Percentiles rank a stretch among this genome's conserved stretches.
These are phyloP conservation scores for Lomographa bimaculata DNA, from an alignment of 2,888 invertebrate species.

Conservation along the genomic window DNA sequence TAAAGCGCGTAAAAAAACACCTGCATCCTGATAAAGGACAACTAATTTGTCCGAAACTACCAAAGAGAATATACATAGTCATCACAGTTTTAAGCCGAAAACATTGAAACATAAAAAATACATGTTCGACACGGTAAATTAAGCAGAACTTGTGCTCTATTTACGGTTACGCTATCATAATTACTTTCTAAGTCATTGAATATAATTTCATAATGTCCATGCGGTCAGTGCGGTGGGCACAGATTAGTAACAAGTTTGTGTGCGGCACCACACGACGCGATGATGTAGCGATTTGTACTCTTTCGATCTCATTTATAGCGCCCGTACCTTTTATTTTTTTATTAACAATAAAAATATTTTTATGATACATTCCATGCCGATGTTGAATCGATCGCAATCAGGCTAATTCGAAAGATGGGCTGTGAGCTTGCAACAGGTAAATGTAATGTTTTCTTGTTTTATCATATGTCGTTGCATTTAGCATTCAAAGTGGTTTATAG, in stretches of 20 bases:
- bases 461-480: conserved; percentile 16
- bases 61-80: too few relatives aligned
- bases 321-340: conserved; percentile 52
- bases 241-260: conserved; percentile 30
- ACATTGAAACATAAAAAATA: conserved; percentile 5
- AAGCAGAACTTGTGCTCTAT: conserved; percentile 21
- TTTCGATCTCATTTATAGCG: conserved; percentile 57
- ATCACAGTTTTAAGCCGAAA: too few relatives aligned
- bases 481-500: too few relatives aligned
- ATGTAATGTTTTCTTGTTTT: conserved; percentile 31
- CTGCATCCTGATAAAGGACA: too few relatives aligned
- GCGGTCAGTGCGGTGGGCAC: conserved; percentile 51
- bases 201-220: conserved; percentile 55
- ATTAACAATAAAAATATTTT: conserved; percentile 64
- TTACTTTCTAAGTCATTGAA: conserved; percentile 52
- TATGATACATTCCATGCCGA: conserved; percentile 54
- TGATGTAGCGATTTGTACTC: conserved; percentile 61
- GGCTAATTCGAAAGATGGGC: conserved; percentile 41
- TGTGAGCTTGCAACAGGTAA: conserved; percentile 25
- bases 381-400: conserved; percentile 56
- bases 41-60: too few relatives aligned
- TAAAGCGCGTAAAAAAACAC: too few relatives aligned
- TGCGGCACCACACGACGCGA: conserved; percentile 56
- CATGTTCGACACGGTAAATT: conserved; percentile 25
- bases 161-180: conserved; percentile 27